Conservation (phyloP, 2,113 vertebrate genomes). For the Gasterosteus nipponicus region DNA sequence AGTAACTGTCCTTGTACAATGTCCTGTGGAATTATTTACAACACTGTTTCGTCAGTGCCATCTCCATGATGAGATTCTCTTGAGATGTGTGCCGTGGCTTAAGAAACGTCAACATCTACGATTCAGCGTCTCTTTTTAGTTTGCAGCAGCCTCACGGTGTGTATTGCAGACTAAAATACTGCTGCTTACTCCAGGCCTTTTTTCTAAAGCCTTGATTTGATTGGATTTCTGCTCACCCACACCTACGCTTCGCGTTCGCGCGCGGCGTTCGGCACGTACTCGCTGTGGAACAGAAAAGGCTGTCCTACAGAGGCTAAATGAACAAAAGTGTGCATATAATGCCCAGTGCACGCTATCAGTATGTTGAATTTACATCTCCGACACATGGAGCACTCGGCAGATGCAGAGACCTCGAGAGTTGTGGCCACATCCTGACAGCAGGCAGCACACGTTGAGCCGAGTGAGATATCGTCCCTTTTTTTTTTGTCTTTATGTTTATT, state of each 20-base stretch:
- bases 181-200: constrained; percentile 37
- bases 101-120: constrained; percentile 40
- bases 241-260: constrained; percentile 62
- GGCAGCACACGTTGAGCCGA: constrained; percentile 23
- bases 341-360: constrained; percentile 35
- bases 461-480: background rate
- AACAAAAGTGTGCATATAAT: constrained; percentile 23
- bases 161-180: constrained; percentile 49
- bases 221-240: constrained; percentile 53
- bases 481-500: background rate
- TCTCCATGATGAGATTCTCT: constrained; percentile 28
- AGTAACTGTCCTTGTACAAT: background rate
- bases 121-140: constrained; percentile 31
- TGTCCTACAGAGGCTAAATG: constrained; percentile 51
- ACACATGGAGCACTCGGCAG: constrained; percentile 40
- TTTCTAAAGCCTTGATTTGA: constrained; percentile 32
- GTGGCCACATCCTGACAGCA: constrained; percentile 31
- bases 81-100: constrained; percentile 21
- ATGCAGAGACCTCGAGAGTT: constrained; percentile 50
- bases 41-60: background rate
- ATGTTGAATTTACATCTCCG: constrained; percentile 53
- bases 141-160: constrained; percentile 14
- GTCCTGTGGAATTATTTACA: background rate
- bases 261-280: constrained; percentile 45
- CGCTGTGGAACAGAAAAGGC: constrained; percentile 50